Base-by-base conservation (phyloP, 2,797 vertebrate genomes). In the Darevskia mixta region DNA sequence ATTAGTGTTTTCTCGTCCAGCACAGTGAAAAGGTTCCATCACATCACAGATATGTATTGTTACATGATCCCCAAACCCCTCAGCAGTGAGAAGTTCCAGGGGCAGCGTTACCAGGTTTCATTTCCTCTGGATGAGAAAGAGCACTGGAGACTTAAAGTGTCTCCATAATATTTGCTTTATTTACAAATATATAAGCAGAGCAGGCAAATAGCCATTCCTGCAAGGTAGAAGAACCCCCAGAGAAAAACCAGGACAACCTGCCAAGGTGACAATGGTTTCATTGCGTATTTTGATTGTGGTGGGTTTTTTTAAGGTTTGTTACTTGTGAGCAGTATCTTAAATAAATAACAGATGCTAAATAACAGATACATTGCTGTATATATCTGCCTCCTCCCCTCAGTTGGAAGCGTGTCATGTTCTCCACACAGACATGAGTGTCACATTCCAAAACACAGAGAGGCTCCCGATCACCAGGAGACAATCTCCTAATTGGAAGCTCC, bases 151-250 rank as follows among this genome's bases (percentile, higher is more conserved):
- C 17, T 5, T 45, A 20, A 85, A 29, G 23, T 25, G 35, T 77
- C 38, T 32, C 20, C 78, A 29, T 18, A 49, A 67, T 67, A 32
- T 78, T n/a, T 78, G 58, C 61, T 78, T 69, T 23, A 67, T 86
- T 86, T 45, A 67, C 61, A 86, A 78, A 86, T 67, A 67, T 32
- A 77, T 11, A 86, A 67, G 7, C 27, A 86, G 75, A 78, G 9
- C 10, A 27, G n/a, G 32, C 18, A 83, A 83, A 49, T 64, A 71
- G 23, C 23, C n/a, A 75, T 29, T 43, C 20, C 23, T 35, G n/a
- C 23, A 15, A 84, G 2, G 32, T 13, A 64, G 72, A 85, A 55
- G 27, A 55, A 27, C 11, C 38, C 25, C 29, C 41, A 32, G 29
- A 55, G n/a, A 41, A 17, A 61, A 61, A 29, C 1, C 49, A 75